Conservation (phyloP, 35 echinoderm and acorn worm genomes). For the Diadema setosum region DNA sequence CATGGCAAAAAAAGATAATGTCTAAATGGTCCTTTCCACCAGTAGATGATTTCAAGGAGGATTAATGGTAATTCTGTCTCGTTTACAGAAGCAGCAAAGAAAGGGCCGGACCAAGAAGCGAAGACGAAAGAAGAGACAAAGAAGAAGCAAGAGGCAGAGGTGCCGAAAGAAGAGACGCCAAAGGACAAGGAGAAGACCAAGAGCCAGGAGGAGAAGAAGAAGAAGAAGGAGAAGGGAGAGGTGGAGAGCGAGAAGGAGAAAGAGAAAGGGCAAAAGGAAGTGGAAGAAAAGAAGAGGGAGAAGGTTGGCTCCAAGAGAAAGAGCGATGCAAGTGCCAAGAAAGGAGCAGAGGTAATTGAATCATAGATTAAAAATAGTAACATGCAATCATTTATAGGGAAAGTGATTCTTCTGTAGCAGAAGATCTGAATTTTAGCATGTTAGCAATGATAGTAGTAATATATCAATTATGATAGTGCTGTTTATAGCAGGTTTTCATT, state of each 20-base stretch:
- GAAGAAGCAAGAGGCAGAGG: not conserved
- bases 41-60: too few species aligned
- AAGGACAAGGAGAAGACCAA: not conserved
- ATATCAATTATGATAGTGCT: not conserved
- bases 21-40: too few species aligned
- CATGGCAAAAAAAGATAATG: too few species aligned
- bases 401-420: not conserved
- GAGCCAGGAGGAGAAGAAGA: not conserved
- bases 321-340: not conserved
- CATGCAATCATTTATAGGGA: not conserved
- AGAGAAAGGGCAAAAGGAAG: not conserved
- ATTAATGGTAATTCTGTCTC: too few species aligned
- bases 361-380: not conserved
- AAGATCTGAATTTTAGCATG: not conserved
- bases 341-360: slow-evolving; percentile 4
- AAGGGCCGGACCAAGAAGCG: not conserved
- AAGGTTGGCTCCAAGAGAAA: not conserved
- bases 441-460: not conserved
- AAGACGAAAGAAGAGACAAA: not conserved
- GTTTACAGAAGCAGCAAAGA: not conserved
- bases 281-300: slow-evolving; percentile 46
- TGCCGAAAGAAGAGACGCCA: not conserved
- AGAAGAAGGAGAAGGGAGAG: not conserved
- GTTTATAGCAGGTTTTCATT: not conserved
- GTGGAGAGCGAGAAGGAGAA: not conserved